These are phyloP conservation scores for Garra rufa DNA, from an alignment of 2,113 vertebrate species.

Conservation along the genomic window DNA sequence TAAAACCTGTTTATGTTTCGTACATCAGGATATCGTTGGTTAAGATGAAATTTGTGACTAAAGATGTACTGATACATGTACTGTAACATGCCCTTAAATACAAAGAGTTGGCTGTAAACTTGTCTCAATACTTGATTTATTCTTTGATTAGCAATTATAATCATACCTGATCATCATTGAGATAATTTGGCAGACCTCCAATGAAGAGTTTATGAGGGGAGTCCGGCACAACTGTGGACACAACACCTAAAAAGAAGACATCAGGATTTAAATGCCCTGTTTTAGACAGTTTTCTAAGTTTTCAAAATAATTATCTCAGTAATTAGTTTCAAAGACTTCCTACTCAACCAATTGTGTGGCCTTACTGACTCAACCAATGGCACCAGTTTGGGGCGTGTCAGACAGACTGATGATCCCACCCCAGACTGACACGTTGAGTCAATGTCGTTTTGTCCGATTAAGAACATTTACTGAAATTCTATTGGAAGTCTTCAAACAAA, in stretches of 20 bases:
- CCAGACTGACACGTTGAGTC: not conserved
- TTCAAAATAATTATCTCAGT: not conserved
- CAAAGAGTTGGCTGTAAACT: too few relatives aligned
- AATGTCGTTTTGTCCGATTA: not conserved
- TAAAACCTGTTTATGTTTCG: too few relatives aligned
- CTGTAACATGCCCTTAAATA: too few relatives aligned
- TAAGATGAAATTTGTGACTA: too few relatives aligned
- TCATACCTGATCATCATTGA: constrained; percentile 80
- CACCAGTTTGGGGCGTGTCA: not conserved
- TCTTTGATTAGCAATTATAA: constrained; percentile 2
- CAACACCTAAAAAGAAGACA: constrained; percentile 68
- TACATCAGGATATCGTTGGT: too few relatives aligned
- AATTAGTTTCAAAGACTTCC: not conserved
- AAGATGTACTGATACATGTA: too few relatives aligned
- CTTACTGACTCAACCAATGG: not conserved
- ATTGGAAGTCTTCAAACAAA: not conserved
- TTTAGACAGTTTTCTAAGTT: not conserved
- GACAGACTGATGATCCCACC: not conserved
- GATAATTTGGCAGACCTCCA: constrained; percentile 79
- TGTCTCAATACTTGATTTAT: not conserved
- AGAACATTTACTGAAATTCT: not conserved
- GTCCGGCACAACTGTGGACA: constrained; percentile 81
- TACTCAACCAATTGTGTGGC: not conserved
- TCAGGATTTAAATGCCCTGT: not conserved
- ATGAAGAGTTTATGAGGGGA: constrained; percentile 81